Evolutionary conservation across 2,797 vertebrate species (phyloP).

Genomic region (Astyanax mexicanus): DNA sequence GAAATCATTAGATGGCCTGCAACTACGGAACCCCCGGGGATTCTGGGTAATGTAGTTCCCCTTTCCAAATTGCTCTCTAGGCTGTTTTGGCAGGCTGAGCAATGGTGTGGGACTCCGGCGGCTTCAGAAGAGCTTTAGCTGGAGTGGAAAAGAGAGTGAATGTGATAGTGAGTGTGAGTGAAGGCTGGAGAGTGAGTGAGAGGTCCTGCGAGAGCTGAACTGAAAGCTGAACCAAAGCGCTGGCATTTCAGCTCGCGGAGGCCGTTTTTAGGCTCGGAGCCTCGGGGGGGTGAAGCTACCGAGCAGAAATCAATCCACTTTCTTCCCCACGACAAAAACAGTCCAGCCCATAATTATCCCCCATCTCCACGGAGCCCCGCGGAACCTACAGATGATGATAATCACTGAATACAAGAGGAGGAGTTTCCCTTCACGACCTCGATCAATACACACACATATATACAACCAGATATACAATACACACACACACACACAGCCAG

Average conservation of each 20-base stretch:
- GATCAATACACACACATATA: slow-evolving; percentile 13
- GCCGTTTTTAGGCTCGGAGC: slow-evolving; percentile 50
- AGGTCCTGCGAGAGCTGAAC: slow-evolving; percentile 36
- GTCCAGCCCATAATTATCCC: slow-evolving; percentile 55
- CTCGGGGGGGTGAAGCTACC: slow-evolving; percentile 21
- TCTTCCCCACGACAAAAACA: slow-evolving; percentile 25
- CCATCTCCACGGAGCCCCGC: slow-evolving; percentile 26
- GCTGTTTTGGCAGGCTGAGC: slow-evolving; percentile 36
- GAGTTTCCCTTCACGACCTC: slow-evolving; percentile 6
- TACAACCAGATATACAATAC: neutral
- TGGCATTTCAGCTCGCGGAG: slow-evolving; percentile 57
- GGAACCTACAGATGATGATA: slow-evolving; percentile 22
- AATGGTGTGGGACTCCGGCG: slow-evolving; percentile 31
- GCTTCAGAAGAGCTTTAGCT: slow-evolving; percentile 48
- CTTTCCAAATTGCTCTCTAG: slow-evolving; percentile 38
- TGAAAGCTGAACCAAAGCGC: slow-evolving; percentile 41
- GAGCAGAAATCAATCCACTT: slow-evolving; percentile 59
- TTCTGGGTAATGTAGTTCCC: slow-evolving; percentile 49
- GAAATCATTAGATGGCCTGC: slow-evolving; percentile 30
- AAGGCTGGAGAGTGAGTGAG: slow-evolving; percentile 26
- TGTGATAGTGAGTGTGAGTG: neutral
- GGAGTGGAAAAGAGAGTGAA: slow-evolving; percentile 31
- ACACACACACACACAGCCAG: neutral
- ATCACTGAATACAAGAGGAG: slow-evolving; percentile 28
- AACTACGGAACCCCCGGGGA: slow-evolving; percentile 40